Percentiles rank a stretch among this genome's conserved stretches.
Conservation (phyloP, 1,140 invertebrate species). For the Mamestra configurata region DNA sequence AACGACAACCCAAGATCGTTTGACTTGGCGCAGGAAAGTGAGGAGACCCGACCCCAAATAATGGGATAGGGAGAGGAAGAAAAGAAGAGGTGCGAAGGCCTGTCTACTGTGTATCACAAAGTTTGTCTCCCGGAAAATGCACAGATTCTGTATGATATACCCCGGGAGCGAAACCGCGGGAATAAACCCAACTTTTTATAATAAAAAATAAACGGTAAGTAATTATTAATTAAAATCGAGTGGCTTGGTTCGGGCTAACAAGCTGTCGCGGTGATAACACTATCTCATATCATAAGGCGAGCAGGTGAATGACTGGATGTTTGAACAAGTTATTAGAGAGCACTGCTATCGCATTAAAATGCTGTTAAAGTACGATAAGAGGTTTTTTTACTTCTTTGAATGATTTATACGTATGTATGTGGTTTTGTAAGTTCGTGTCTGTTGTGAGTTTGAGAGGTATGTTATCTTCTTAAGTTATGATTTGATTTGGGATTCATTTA, state of each 20-base stretch:
- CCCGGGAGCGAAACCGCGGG: not conserved
- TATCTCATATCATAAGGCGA: slow-evolving; percentile 72
- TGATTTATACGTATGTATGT: slow-evolving; percentile 10
- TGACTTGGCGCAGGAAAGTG: no score
- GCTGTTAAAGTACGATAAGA: slow-evolving; percentile 55
- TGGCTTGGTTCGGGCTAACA: slow-evolving; percentile 23
- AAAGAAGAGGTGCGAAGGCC: no score
- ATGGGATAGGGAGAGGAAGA: no score
- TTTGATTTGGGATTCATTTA: not conserved
- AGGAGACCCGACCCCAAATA: no score
- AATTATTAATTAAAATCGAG: slow-evolving; percentile 35
- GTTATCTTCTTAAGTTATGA: not conserved
- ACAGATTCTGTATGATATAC: no score
- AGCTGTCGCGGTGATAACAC: slow-evolving; percentile 65
- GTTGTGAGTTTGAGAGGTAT: not conserved
- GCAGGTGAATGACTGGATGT: slow-evolving; percentile 71
- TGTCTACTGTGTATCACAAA: no score
- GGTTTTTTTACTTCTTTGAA: not conserved
- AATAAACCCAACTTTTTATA: no score
- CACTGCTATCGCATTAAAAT: slow-evolving; percentile 70
- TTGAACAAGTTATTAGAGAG: slow-evolving; percentile 55
- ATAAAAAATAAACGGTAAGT: no score
- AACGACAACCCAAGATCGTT: no score
- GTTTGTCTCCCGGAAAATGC: no score
- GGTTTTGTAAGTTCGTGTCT: slow-evolving; percentile 9